Evolutionary conservation across 2,797 vertebrate genomes (phyloP).

Genomic region (Paratrypauchen microcephalus): DNA sequence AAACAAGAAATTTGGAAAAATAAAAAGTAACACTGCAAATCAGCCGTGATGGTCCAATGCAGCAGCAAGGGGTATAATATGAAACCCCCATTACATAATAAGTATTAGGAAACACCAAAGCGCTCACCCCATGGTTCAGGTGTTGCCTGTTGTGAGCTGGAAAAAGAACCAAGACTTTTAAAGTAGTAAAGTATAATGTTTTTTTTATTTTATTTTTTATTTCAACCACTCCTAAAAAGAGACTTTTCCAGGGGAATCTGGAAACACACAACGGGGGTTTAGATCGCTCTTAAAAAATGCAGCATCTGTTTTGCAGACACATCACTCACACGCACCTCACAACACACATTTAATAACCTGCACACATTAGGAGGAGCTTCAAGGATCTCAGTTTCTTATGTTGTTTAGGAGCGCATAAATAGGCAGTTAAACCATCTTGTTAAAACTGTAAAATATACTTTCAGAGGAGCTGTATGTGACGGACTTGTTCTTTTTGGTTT

Average conservation of each 20-base stretch:
- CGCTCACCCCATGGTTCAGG: neutral
- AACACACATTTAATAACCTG: constrained; percentile 4
- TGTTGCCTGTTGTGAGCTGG: constrained; percentile 2
- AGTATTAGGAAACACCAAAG: neutral
- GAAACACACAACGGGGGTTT: constrained; percentile 8
- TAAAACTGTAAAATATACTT: neutral
- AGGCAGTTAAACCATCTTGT: neutral
- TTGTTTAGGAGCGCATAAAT: constrained; percentile 6
- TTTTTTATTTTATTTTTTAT: neutral
- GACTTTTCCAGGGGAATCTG: neutral
- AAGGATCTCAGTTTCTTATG: neutral
- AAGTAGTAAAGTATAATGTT: neutral
- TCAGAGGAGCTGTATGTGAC: neutral
- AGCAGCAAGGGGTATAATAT: neutral
- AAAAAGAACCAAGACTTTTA: neutral
- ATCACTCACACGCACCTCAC: neutral
- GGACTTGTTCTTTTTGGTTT: neutral
- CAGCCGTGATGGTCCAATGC: neutral
- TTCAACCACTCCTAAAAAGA: neutral
- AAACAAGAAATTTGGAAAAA: neutral
- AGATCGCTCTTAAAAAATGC: constrained; percentile 5
- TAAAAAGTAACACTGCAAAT: neutral
- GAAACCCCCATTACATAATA: neutral
- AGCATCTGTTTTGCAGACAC: constrained; percentile 19
- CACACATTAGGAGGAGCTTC: neutral